Evolutionary conservation across 2,113 vertebrate genomes (phyloP).

Genomic region (Callorhinus ursinus): DNA sequence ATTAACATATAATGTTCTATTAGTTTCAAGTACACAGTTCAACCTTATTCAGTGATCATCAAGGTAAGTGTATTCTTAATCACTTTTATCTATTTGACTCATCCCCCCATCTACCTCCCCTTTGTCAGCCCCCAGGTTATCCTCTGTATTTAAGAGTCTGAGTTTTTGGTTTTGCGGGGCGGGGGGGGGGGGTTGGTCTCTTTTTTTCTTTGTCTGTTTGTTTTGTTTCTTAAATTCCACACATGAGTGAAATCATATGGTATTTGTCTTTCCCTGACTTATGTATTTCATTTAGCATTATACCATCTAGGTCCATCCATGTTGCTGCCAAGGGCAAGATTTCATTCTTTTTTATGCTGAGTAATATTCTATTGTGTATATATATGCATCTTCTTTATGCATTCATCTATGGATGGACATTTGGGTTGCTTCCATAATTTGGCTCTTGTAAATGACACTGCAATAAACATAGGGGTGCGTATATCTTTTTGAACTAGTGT

Average conservation of each 20-base stretch:
- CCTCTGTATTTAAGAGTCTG: not conserved
- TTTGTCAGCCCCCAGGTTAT: not conserved
- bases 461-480: not conserved
- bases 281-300: not conserved
- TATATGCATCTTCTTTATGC: not conserved
- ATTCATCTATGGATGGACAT: not conserved
- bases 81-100: not conserved
- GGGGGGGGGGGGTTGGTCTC: too few species aligned
- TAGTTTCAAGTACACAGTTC: not conserved
- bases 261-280: not conserved
- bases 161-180: not conserved
- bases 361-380: not conserved
- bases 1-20: not conserved
- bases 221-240: not conserved
- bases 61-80: not conserved
- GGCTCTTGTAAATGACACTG: not conserved
- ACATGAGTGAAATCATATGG: not conserved
- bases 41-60: not conserved
- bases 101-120: not conserved
- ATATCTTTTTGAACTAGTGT: not conserved
- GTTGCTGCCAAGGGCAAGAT: not conserved
- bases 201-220: not conserved
- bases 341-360: not conserved
- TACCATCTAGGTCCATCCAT: not conserved
- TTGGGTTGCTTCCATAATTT: not conserved